Evolutionary conservation across 2,888 invertebrate species (phyloP).

Genomic region (Alcis repandata): DNA sequence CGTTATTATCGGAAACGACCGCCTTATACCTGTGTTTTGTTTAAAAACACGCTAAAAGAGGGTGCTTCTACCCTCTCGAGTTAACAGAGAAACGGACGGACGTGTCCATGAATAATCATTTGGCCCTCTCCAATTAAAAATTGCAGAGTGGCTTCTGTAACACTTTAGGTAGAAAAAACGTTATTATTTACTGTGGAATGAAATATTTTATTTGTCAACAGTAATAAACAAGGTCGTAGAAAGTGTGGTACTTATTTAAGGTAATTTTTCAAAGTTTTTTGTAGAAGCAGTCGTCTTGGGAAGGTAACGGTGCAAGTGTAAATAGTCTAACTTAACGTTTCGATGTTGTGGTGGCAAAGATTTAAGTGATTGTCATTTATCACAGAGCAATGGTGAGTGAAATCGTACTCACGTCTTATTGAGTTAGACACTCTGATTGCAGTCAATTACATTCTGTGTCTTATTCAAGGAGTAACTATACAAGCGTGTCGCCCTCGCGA

Average conservation of each 20-base stretch:
- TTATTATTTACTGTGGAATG: constrained; percentile 28
- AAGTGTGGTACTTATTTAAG: not conserved
- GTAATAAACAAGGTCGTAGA: constrained; percentile 4
- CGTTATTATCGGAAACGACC: constrained; percentile 9
- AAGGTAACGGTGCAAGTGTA: too few species aligned
- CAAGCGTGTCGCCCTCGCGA: too few species aligned
- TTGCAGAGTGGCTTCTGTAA: constrained; percentile 54
- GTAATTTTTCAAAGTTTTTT: constrained; percentile 4
- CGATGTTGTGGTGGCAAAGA: too few species aligned
- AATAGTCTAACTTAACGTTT: too few species aligned
- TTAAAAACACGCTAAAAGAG: constrained; percentile 44
- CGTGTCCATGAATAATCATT: constrained; percentile 69
- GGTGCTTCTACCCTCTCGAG: constrained; percentile 43
- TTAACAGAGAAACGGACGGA: constrained; percentile 44
- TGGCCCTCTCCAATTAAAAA: constrained; percentile 66
- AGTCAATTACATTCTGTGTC: too few species aligned
- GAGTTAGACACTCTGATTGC: too few species aligned
- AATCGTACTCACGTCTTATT: too few species aligned
- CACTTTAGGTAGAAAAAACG: constrained; percentile 36
- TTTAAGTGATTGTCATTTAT: too few species aligned
- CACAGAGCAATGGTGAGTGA: too few species aligned
- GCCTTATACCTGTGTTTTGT: constrained; percentile 33
- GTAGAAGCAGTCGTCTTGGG: not conserved
- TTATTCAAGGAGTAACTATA: too few species aligned
- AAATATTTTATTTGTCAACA: constrained; percentile 19